These are phyloP conservation scores for Irena cyanogastra DNA, from an alignment of 2,113 vertebrate genomes.

Conservation along the genomic window DNA sequence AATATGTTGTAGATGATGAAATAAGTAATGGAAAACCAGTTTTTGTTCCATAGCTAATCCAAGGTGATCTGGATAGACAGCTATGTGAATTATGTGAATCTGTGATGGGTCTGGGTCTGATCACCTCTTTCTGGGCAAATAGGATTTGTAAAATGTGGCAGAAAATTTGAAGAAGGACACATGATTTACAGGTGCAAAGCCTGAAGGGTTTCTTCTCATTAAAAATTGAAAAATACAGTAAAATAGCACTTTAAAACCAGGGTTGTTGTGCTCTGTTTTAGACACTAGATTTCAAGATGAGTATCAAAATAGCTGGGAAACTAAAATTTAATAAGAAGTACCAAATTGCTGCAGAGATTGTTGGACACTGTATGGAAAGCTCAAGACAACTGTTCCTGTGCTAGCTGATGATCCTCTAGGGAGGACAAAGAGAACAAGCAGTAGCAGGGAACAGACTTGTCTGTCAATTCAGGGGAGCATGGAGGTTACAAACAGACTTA, in stretches of 20 bases:
- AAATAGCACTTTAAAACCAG: not conserved
- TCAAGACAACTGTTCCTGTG: not conserved
- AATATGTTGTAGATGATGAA: not conserved
- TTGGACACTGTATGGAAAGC: not conserved
- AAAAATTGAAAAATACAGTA: not conserved
- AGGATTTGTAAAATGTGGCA: not conserved
- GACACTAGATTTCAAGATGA: not conserved
- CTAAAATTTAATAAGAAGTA: not conserved
- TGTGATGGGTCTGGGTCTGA: not conserved
- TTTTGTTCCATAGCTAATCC: not conserved
- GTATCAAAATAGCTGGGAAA: not conserved
- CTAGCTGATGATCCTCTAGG: not conserved
- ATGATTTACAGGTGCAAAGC: not conserved
- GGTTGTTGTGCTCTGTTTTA: not conserved
- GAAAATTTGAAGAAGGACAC: not conserved
- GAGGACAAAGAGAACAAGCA: not conserved
- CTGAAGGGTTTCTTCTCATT: not conserved
- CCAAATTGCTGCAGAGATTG: not conserved
- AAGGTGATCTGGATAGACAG: not conserved
- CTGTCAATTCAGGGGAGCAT: rapidly evolving
- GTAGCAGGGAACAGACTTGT: not conserved
- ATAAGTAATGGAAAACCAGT: not conserved
- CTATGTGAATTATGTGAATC: not conserved
- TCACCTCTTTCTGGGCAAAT: not conserved
- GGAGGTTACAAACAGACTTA: not conserved